Evolutionary conservation across 2,797 vertebrate species (phyloP).

Genomic region (Heteromormyrus szaboi): DNA sequence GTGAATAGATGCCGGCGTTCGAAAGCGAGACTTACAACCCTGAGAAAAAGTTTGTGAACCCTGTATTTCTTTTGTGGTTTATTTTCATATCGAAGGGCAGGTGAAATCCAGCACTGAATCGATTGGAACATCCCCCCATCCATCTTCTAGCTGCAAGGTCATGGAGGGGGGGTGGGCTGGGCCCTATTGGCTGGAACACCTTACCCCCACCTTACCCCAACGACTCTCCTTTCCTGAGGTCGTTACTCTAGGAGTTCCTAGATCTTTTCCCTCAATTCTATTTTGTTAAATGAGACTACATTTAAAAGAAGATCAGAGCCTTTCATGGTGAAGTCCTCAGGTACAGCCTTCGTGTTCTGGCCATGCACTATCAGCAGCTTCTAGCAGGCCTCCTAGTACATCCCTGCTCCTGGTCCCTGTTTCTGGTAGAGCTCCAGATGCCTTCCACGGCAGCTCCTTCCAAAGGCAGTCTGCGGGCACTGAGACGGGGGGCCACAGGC

Average conservation of each 20-base stretch:
- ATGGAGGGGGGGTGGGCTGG: background rate
- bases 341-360: background rate
- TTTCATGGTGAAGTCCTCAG: background rate
- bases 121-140: background rate
- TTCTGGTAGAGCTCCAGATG: constrained; percentile 16
- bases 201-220: background rate
- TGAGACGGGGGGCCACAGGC: background rate
- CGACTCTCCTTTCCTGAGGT: background rate
- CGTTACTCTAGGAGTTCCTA: background rate
- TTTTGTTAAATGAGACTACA: background rate
- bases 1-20: background rate
- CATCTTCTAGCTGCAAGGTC: background rate
- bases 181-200: background rate
- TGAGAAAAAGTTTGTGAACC: background rate
- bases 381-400: constrained; percentile 28
- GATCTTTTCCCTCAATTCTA: background rate
- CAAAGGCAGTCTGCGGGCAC: constrained; percentile 9
- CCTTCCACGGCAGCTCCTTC: background rate
- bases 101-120: background rate
- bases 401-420: constrained; percentile 22
- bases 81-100: background rate
- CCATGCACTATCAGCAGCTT: constrained; percentile 16
- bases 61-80: background rate
- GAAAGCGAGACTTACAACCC: background rate
- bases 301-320: background rate